These are phyloP conservation scores for Scotopteryx bipunctaria DNA, from an alignment of 2,888 invertebrate genomes.

Conservation along the genomic window DNA sequence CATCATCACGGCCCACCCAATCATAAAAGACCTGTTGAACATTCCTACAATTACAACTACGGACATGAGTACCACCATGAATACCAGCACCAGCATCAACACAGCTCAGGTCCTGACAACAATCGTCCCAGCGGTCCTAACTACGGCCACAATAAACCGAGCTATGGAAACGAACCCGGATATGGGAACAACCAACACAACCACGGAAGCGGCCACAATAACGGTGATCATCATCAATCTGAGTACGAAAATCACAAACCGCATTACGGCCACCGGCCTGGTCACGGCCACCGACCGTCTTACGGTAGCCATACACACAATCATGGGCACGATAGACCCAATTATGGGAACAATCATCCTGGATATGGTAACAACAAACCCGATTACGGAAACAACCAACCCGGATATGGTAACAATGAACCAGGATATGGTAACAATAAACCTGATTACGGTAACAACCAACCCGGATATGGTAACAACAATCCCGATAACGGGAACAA, in stretches of 20 bases:
- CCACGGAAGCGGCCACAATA: not conserved
- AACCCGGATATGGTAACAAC: constrained; percentile 20
- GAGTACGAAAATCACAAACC: not conserved
- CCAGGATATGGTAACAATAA: not conserved
- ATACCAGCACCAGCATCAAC: constrained; percentile 29
- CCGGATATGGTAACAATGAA: not conserved
- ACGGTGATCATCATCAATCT: not conserved
- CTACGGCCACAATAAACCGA: constrained; percentile 23
- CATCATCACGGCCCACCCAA: constrained; percentile 14
- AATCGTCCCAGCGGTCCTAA: constrained; percentile 6
- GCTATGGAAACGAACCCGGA: constrained; percentile 10
- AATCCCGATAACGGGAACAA: constrained; percentile 8
- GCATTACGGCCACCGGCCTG: constrained; percentile 7
- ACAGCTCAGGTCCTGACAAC: constrained; percentile 23
- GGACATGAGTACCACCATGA: constrained; percentile 39
- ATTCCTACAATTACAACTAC: constrained; percentile 32
- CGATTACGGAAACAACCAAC: not conserved
- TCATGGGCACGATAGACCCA: not conserved
- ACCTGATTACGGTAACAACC: constrained; percentile 6
- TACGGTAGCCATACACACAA: not conserved
- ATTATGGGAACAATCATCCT: not conserved
- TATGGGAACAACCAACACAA: constrained; percentile 2
- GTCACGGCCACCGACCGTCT: not conserved
- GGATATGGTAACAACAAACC: not conserved
- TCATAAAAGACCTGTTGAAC: constrained; percentile 23